phyloP scores from a whole-genome alignment of 2,888 invertebrate genomes.

The Cremastinae sp. region DNA sequence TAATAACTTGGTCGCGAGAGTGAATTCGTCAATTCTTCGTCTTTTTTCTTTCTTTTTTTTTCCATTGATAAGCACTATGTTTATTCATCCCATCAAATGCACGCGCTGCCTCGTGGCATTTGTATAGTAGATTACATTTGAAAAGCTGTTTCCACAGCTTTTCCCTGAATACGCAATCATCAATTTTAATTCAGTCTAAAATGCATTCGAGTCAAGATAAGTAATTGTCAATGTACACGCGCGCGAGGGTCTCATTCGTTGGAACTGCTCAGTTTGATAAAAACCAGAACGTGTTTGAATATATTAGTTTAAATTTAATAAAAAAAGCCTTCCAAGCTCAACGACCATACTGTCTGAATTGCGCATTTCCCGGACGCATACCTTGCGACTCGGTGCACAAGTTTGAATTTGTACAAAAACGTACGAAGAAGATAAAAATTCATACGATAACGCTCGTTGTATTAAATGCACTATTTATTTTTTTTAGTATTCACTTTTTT shows the following conservation, averaged over 20 bases:
- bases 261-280: too few relatives aligned
- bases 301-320: too few relatives aligned
- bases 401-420: neutral
- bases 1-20: neutral
- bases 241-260: neutral
- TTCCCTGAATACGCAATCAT: constrained; percentile 11
- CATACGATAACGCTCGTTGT: neutral
- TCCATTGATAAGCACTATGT: constrained; percentile 13
- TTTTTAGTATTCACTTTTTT: constrained; percentile 63
- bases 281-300: too few relatives aligned
- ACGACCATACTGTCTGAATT: too few relatives aligned
- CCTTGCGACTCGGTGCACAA: too few relatives aligned
- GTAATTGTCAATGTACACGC: neutral
- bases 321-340: too few relatives aligned
- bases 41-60: too few relatives aligned
- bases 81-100: neutral
- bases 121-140: neutral
- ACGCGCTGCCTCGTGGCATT: neutral
- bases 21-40: constrained; percentile 17
- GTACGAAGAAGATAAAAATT: neutral
- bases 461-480: constrained; percentile 71
- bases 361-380: too few relatives aligned
- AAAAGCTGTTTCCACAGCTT: constrained; percentile 1
- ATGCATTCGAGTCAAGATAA: neutral
- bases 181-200: neutral